Percentiles rank a stretch among this genome's conserved stretches.
Evolutionary conservation across 2,113 vertebrate species (phyloP).

Genomic region (Oreotragus oreotragus): DNA sequence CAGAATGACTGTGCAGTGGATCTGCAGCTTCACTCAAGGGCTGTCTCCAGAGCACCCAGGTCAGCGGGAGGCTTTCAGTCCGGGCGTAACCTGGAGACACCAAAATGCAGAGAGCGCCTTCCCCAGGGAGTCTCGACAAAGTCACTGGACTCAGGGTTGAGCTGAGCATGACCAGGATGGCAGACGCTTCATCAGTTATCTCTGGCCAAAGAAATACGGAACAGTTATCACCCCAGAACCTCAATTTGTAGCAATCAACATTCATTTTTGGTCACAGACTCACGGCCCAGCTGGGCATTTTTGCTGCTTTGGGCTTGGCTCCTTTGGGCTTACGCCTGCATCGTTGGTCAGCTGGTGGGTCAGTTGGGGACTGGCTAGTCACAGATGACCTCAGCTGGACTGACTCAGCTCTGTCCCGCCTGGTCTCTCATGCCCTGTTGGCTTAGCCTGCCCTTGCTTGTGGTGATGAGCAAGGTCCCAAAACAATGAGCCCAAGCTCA

Average conservation of each 20-base stretch:
- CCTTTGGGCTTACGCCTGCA: background rate
- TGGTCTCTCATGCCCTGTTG: background rate
- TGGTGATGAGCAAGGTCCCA: background rate
- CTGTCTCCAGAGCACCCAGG: background rate
- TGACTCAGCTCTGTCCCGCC: background rate
- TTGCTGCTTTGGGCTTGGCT: background rate
- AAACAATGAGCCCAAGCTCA: background rate
- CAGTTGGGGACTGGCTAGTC: background rate
- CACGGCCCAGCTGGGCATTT: background rate
- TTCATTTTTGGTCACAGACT: background rate
- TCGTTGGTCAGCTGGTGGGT: background rate
- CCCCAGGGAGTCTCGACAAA: background rate
- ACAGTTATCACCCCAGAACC: background rate
- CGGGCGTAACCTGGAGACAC: background rate
- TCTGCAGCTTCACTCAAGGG: background rate
- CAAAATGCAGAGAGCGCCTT: background rate
- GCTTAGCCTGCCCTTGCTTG: background rate
- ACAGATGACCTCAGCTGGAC: background rate
- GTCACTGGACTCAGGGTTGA: background rate
- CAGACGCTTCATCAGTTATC: background rate
- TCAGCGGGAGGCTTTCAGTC: background rate
- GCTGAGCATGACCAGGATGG: background rate
- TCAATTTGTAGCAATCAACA: background rate
- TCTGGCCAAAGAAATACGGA: background rate
- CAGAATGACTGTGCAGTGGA: background rate